Evolutionary conservation across 2,888 invertebrate species (phyloP), one percentile per base, ranked within the genome.

Genomic region (Zelleria hepariella): DNA sequence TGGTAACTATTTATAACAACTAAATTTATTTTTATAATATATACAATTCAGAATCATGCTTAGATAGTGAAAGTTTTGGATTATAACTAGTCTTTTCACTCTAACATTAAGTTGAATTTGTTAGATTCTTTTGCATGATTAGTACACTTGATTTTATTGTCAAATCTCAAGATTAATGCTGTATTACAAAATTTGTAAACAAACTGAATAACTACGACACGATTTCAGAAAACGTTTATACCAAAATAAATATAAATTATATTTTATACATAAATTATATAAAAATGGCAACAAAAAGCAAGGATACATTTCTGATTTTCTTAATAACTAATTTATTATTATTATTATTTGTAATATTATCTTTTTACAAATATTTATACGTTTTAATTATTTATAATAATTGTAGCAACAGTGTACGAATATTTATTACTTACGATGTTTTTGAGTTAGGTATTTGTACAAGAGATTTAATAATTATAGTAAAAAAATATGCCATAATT

Each of bases 241-340:
- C 20, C 51, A 51, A 20, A 51, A 49, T 49, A 49, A 49, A 49
- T 20, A 49, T 21, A 49, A 4, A 51, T 51, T 21, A 23, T 20
- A 10, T 21, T 51, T 20, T 51, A 10, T 56, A 32, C 10, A 15
- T 15, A 42, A 42, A 10, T 42, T 48, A 57, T 58, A 57, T 61
- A 59, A 57, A 60, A 63, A 61, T 49, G n/a, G 52, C 54, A 54
- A 54, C 54, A 54, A 54, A 54, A 54, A 54, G 54, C 54, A 26
- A 26, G 18, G 24, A 54, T 54, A 54, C 54, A 18, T 27, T 25
- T 24, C 10, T 51, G 24, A 18, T 4, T 15, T 26, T 26, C 26
- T 26, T 25, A 54, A 25, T n/a, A 24, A 54, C 24, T 15, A 18
- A 4, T 27, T 7, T n/a, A 23, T 21, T 51, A 21, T 23, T 51